Conservation (phyloP, 2,797 vertebrate species). For the Poecilia picta region DNA sequence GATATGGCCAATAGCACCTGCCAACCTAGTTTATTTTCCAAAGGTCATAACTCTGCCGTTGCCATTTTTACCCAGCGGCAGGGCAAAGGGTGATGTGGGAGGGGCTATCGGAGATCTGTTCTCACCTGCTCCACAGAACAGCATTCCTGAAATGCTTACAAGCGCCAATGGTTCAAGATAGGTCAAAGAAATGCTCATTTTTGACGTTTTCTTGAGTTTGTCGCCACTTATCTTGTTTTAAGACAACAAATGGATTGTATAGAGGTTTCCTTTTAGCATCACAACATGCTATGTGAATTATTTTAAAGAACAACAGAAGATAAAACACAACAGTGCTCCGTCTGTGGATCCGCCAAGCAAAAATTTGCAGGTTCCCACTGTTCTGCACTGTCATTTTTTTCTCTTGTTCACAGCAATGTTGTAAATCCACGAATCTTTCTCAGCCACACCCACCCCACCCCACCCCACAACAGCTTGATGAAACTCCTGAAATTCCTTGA, state of each 20-base stretch:
- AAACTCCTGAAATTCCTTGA: not conserved
- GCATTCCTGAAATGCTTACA: conserved; percentile 64
- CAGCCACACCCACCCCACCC: not conserved
- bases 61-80: conserved; percentile 16
- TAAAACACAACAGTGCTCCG: not conserved
- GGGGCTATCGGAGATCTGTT: not conserved
- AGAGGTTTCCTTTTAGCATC: not conserved
- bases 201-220: conserved; percentile 4
- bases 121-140: conserved; percentile 55
- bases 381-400: not conserved
- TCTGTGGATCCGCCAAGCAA: not conserved
- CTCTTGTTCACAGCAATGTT: not conserved
- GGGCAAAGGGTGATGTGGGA: not conserved
- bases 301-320: not conserved
- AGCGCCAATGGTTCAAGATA: conserved; percentile 15
- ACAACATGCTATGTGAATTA: not conserved
- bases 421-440: not conserved
- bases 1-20: conserved; percentile 23
- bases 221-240: conserved; percentile 2
- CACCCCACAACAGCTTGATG: not conserved
- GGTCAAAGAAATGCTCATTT: conserved; percentile 12
- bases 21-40: conserved; percentile 20
- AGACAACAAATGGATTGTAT: conserved; percentile 2
- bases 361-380: not conserved
- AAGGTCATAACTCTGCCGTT: conserved; percentile 15